These are phyloP conservation scores for Zalophus californianus DNA, from an alignment of 2,797 vertebrate genomes.

Conservation along the genomic window DNA sequence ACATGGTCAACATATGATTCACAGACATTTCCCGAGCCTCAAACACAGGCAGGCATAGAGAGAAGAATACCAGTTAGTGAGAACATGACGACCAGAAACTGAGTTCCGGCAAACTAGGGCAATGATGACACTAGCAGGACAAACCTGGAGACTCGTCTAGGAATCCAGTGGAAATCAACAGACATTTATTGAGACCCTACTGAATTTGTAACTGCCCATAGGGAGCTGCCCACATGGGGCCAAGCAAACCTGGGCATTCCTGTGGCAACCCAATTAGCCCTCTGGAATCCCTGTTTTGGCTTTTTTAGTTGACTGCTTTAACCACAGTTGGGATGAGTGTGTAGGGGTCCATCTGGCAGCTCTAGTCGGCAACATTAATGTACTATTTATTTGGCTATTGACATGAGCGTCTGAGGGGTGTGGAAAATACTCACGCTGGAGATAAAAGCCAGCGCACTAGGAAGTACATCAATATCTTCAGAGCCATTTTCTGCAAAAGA, in stretches of 20 bases:
- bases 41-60: neutral
- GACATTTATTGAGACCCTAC: slow-evolving; percentile 18
- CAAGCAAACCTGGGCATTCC: neutral
- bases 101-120: neutral
- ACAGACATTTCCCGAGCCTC: neutral
- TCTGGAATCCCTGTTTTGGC: neutral
- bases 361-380: slow-evolving; percentile 33
- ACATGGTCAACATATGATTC: neutral
- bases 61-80: neutral
- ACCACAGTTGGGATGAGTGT: neutral
- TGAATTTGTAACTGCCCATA: neutral
- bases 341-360: slow-evolving; percentile 36
- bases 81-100: neutral
- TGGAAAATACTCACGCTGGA: slow-evolving; percentile 91
- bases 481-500: slow-evolving; percentile 90
- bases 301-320: slow-evolving; percentile 27
- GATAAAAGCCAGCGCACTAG: slow-evolving; percentile 93
- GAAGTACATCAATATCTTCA: slow-evolving; percentile 95
- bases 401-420: neutral
- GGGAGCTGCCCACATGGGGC: neutral
- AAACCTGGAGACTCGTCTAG: neutral
- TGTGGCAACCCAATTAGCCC: slow-evolving; percentile 9
- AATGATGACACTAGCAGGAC: neutral
- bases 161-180: slow-evolving; percentile 37
- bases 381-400: slow-evolving; percentile 19